Base-by-base conservation (phyloP, 1,140 invertebrate genomes). In the Copidosoma floridanum region DNA sequence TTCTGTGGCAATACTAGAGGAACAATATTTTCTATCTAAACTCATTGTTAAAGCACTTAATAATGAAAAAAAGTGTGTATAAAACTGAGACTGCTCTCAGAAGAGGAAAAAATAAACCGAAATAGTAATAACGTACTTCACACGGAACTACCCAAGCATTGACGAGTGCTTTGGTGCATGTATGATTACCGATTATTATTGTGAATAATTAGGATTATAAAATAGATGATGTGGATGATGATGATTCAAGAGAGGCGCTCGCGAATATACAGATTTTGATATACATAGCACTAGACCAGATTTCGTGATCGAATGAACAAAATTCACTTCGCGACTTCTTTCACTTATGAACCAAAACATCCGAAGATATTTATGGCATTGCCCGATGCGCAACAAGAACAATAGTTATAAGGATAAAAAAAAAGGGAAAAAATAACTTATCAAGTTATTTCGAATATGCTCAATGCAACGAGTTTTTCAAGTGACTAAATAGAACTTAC, bases 221-320 rank as follows among this genome's bases (percentile, higher is more conserved):
- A 62, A 59, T 50, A 56, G 38, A 23, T 50, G 16, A 43, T 53
- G n/a, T n/a, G n/a, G 29, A 32, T 32, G 29, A 32, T 12, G 38
- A 53, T 41, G 27, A 12, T 59, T 23, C 57, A 50, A 21, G n/a
- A n/a, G n/a, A n/a, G n/a, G n/a, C n/a, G n/a, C n/a, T n/a, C n/a
- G n/a, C n/a, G n/a, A n/a, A n/a, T n/a, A n/a, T n/a, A n/a, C n/a
- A n/a, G n/a, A n/a, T n/a, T n/a, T n/a, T n/a, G n/a, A n/a, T n/a
- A n/a, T n/a, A n/a, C n/a, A n/a, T n/a, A n/a, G n/a, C n/a, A n/a
- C n/a, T n/a, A n/a, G n/a, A n/a, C n/a, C n/a, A 64, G 68, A 65
- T 65, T 65, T 64, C 29, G 63, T 68, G 64, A 57, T 60, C 71
- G 71, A 61, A 56, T 72, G 65, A 73, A 75, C 66, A 70, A 73